Evolutionary conservation across 2,888 invertebrate genomes (phyloP).

Genomic region (Incurvaria masculella): DNA sequence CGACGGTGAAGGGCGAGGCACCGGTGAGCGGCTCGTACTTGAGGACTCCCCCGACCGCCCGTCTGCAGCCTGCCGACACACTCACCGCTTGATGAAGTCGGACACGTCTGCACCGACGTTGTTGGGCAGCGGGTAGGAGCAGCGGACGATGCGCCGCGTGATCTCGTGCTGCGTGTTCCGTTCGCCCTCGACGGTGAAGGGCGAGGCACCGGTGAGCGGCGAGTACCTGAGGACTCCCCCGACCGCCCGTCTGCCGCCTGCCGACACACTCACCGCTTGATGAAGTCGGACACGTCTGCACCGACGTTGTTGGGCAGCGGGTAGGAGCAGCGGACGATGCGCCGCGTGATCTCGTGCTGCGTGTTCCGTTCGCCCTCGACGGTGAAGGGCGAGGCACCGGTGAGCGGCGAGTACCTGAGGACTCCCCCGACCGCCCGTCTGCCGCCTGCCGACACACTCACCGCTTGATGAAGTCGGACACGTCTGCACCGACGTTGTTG

Average conservation of each 20-base stretch:
- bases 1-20: no score
- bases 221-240: constrained; percentile 93
- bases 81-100: constrained; percentile 61
- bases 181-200: constrained; percentile 95
- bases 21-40: no score
- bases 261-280: constrained; percentile 33
- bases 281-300: constrained; percentile 68
- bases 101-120: constrained; percentile 70
- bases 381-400: constrained; percentile 96
- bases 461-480: constrained; percentile 65
- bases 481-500: constrained; percentile 68
- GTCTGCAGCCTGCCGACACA: no score
- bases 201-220: constrained; percentile 93
- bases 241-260: constrained; percentile 99
- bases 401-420: constrained; percentile 91
- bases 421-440: constrained; percentile 99
- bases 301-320: constrained; percentile 85
- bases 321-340: constrained; percentile 86
- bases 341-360: constrained; percentile 89
- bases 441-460: constrained; percentile 73
- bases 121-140: constrained; percentile 86
- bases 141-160: constrained; percentile 82
- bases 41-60: no score
- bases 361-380: constrained; percentile 92
- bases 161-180: constrained; percentile 94